These are phyloP conservation scores for Puntigrus tetrazona DNA, from an alignment of 2,113 vertebrate species.

Conservation along the genomic window DNA sequence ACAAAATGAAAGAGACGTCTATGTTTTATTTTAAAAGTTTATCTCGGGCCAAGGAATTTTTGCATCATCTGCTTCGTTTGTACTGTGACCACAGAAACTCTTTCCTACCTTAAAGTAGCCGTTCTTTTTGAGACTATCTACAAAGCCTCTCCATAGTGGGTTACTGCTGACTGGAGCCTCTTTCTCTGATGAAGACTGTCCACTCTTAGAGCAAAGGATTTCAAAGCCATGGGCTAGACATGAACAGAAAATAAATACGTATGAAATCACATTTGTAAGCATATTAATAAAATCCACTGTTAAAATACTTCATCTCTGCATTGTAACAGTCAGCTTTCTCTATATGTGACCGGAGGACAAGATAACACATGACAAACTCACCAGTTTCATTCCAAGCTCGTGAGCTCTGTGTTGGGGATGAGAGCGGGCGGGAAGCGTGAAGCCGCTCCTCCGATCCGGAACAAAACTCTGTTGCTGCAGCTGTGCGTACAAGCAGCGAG, in stretches of 20 bases:
- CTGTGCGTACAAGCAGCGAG: constrained; percentile 93
- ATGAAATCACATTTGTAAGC: not conserved
- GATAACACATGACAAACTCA: constrained; percentile 61
- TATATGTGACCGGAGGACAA: not conserved
- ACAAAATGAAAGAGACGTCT: not conserved
- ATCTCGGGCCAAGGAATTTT: not conserved
- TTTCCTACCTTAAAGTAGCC: constrained; percentile 85
- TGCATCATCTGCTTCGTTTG: not conserved
- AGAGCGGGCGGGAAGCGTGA: constrained; percentile 78
- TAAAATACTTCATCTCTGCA: not conserved
- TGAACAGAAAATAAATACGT: not conserved
- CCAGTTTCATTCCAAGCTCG: constrained; percentile 95
- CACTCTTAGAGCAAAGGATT: constrained; percentile 89
- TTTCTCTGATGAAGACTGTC: constrained; percentile 65
- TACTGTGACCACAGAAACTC: not conserved
- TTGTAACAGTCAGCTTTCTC: not conserved
- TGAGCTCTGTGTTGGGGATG: constrained; percentile 85
- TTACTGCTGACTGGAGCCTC: constrained; percentile 64
- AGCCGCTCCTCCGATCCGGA: constrained; percentile 87
- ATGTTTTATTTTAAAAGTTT: not conserved
- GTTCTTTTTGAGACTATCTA: constrained; percentile 84
- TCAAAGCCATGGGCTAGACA: constrained; percentile 91
- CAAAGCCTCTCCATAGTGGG: constrained; percentile 88
- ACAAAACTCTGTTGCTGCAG: constrained; percentile 87
- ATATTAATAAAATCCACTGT: not conserved